phyloP scores from a whole-genome alignment of 2,888 invertebrate species.

The Drosophila paramelanica region DNA sequence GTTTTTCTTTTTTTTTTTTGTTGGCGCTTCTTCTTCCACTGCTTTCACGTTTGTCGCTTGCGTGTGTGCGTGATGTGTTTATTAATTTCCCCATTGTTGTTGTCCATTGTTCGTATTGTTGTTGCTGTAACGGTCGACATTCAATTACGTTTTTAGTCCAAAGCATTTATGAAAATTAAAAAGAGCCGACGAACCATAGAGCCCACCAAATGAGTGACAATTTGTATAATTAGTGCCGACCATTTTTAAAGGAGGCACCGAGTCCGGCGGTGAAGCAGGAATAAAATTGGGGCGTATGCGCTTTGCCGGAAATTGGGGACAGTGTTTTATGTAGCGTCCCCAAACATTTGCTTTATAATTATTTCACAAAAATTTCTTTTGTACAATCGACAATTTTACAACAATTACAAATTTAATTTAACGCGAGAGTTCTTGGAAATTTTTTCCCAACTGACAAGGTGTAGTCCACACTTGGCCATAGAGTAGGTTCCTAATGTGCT shows the following conservation, averaged over 20 bases:
- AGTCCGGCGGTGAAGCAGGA: neutral
- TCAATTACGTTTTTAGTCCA: slow-evolving; percentile 66
- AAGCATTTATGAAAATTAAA: slow-evolving; percentile 74
- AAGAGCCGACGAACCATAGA: slow-evolving; percentile 29
- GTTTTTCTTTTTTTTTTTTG: neutral
- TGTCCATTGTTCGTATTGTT: slow-evolving; percentile 35
- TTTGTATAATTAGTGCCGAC: slow-evolving; percentile 64
- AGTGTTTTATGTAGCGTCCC: slow-evolving; percentile 40
- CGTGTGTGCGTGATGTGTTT: slow-evolving; percentile 74
- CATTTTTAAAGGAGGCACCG: neutral
- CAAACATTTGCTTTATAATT: slow-evolving; percentile 42
- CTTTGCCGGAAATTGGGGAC: slow-evolving; percentile 36
- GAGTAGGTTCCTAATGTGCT: too few relatives aligned
- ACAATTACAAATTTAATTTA: slow-evolving; percentile 24
- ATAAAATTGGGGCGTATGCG: slow-evolving; percentile 43
- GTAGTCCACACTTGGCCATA: neutral
- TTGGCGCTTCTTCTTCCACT: neutral
- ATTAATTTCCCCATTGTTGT: slow-evolving; percentile 57
- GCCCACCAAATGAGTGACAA: slow-evolving; percentile 63
- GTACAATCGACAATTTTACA: slow-evolving; percentile 29
- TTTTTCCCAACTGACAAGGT: neutral
- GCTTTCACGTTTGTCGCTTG: slow-evolving; percentile 33
- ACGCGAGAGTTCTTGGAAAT: neutral
- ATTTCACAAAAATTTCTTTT: slow-evolving; percentile 20
- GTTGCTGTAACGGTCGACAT: slow-evolving; percentile 50